Evolutionary conservation across 1,140 invertebrate genomes (phyloP).

Genomic region (Patella vulgata): DNA sequence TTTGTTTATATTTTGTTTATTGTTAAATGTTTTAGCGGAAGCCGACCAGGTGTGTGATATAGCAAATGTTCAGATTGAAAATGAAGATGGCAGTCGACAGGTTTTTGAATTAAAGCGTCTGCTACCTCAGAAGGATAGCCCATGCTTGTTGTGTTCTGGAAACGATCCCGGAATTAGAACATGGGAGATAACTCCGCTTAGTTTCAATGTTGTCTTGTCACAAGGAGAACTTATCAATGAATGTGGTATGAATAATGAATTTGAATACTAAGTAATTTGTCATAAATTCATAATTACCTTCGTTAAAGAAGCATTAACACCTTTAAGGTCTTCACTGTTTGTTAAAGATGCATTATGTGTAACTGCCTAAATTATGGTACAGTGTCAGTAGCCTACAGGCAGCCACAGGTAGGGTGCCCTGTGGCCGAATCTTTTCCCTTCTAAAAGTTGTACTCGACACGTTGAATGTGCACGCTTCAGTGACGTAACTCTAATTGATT

Average conservation of each 20-base stretch:
- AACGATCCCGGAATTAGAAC: slow-evolving; percentile 30
- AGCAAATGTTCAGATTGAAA: slow-evolving; percentile 54
- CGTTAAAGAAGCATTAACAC: too few species aligned
- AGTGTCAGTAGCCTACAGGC: too few species aligned
- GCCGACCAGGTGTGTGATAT: slow-evolving; percentile 41
- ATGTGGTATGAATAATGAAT: slow-evolving; percentile 50
- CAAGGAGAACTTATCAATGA: slow-evolving; percentile 45
- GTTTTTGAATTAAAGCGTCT: slow-evolving; percentile 52
- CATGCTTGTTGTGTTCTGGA: slow-evolving; percentile 38
- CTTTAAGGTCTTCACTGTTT: too few species aligned
- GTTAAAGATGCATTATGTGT: too few species aligned
- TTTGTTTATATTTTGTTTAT: slow-evolving; percentile 28
- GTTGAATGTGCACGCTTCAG: too few species aligned
- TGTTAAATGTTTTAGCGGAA: slow-evolving; percentile 17
- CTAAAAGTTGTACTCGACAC: too few species aligned
- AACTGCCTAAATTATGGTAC: too few species aligned
- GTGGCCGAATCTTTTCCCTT: too few species aligned
- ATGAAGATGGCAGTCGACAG: slow-evolving; percentile 52
- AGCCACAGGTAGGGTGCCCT: too few species aligned
- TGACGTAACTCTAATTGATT: too few species aligned
- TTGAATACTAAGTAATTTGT: too few species aligned
- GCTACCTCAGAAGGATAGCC: slow-evolving; percentile 37
- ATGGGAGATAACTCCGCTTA: slow-evolving; percentile 32
- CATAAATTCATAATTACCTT: too few species aligned
- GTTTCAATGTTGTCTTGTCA: slow-evolving; percentile 41